Evolutionary conservation across 2,797 vertebrate genomes (phyloP).

Genomic region (Zenarchopterus dispar): DNA sequence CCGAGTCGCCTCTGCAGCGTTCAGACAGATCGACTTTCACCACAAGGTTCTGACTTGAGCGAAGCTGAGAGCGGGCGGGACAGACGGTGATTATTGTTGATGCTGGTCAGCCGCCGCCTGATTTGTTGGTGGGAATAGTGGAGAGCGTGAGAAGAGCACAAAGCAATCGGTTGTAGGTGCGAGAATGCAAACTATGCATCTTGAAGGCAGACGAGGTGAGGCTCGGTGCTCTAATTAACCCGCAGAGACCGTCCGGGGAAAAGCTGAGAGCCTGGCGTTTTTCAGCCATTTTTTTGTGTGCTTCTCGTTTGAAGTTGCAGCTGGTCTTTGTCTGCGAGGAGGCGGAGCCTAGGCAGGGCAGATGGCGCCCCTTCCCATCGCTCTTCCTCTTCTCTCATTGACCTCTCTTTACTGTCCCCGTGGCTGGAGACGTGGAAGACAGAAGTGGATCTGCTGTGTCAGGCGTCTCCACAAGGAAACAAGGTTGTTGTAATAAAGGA

Average conservation of each 20-base stretch:
- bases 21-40: conserved; percentile 62
- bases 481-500: conserved; percentile 67
- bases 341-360: conserved; percentile 43
- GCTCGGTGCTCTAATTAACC: conserved; percentile 77
- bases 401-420: conserved; percentile 63
- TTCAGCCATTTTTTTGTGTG: background rate
- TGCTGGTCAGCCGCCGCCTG: conserved; percentile 48
- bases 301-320: conserved; percentile 69
- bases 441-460: conserved; percentile 71
- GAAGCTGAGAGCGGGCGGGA: conserved; percentile 60
- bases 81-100: conserved; percentile 69
- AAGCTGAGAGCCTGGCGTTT: conserved; percentile 45
- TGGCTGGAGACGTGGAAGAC: conserved; percentile 60
- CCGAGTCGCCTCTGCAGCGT: conserved; percentile 18
- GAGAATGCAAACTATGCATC: conserved; percentile 61
- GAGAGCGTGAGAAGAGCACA: conserved; percentile 19
- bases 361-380: conserved; percentile 40
- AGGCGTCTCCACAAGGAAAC: conserved; percentile 60
- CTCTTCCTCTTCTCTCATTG: conserved; percentile 42
- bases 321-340: conserved; percentile 47
- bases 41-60: conserved; percentile 64
- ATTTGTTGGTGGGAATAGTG: conserved; percentile 36
- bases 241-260: conserved; percentile 61
- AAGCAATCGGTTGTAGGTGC: conserved; percentile 25
- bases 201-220: conserved; percentile 64